Base-by-base conservation (phyloP, 2,113 vertebrate species). In the Scatophagus argus region DNA sequence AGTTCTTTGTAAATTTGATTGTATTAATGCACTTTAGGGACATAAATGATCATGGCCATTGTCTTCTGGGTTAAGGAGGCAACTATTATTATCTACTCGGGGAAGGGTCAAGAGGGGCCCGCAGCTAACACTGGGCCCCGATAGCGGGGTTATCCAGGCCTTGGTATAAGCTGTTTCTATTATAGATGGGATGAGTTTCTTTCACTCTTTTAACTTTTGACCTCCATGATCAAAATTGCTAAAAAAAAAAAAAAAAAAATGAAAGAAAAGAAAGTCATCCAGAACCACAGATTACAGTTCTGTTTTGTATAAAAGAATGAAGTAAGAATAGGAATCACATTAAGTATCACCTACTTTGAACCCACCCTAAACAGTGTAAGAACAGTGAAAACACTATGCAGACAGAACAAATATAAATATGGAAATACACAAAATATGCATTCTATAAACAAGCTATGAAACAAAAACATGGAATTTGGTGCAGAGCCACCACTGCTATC, bases 281-380 rank as follows among this genome's bases (percentile, higher is more conserved):
- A 34, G 41, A n/a, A 54, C 68, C 44, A 25, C 63, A 59, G 58
- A 81, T 46, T 69, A 64, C 32, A 68, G 69, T 36, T 78, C 32
- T 49, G 8, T 41, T 21, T 47, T 17, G 9, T 39, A 10, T 4
- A n/a, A 29, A 55, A 23, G 23, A 76, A 41, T 68, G 7, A 36
- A 59, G 46, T 67, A 54, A 61, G 55, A 61, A 51, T 59, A 64
- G 31, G 8, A 60, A 17, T 31, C 55, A 68, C n/a, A n/a, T n/a
- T n/a, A 51, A 38, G 54, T 17, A 49, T 43, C 41, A 56, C 55
- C 6, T 8, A 19, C 13, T 65, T 70, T 47, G 60, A 69, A 78
- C 61, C 25, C 25, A 34, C 21, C 54, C 61, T 31, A 46, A 58
- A 51, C 17, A 31, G 38, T 43, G 27, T 10, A 41, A 61, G 25